Percentiles rank a stretch among this genome's conserved stretches.
Conservation (phyloP, 1,140 invertebrate species). For the Triops cancriformis region DNA sequence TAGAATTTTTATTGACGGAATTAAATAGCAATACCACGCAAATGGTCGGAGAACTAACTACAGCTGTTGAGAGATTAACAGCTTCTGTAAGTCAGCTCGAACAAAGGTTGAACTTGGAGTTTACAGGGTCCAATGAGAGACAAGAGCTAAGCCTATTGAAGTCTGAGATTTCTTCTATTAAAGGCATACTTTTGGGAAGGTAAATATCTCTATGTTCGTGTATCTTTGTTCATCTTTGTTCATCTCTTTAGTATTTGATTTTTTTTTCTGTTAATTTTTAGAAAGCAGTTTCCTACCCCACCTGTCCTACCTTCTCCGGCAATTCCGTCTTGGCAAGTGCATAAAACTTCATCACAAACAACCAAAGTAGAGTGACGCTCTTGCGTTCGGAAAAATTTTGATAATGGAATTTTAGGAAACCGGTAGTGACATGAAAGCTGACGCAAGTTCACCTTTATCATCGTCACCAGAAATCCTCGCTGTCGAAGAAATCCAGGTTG, state of each 20-base stretch:
- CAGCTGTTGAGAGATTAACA: conserved; percentile 49
- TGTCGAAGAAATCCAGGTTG: conserved; percentile 18
- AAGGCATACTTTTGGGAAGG: conserved; percentile 64
- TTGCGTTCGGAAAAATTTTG: neutral
- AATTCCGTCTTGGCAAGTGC: conserved; percentile 65
- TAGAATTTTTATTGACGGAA: conserved; percentile 54
- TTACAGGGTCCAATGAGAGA: conserved; percentile 33
- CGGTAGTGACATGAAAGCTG: conserved; percentile 35
- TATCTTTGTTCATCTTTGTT: neutral
- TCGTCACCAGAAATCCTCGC: conserved; percentile 24
- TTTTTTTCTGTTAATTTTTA: conserved; percentile 38
- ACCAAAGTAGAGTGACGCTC: conserved; percentile 38
- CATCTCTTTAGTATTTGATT: conserved; percentile 18
- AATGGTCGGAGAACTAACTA: conserved; percentile 48
- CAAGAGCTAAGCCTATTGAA: conserved; percentile 57
- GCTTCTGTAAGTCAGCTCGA: conserved; percentile 37
- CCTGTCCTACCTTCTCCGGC: conserved; percentile 53
- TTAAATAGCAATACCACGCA: conserved; percentile 55
- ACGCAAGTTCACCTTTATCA: conserved; percentile 22
- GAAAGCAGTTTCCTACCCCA: conserved; percentile 60
- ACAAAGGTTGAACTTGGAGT: neutral
- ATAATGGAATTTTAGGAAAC: conserved; percentile 34
- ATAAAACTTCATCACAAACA: conserved; percentile 35
- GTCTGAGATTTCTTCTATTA: conserved; percentile 63
- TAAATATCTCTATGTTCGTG: conserved; percentile 33